Evolutionary conservation across 1,140 invertebrate genomes (phyloP), one percentile per base, ranked within the genome.

Genomic region (Diachasmimorpha longicaudata): DNA sequence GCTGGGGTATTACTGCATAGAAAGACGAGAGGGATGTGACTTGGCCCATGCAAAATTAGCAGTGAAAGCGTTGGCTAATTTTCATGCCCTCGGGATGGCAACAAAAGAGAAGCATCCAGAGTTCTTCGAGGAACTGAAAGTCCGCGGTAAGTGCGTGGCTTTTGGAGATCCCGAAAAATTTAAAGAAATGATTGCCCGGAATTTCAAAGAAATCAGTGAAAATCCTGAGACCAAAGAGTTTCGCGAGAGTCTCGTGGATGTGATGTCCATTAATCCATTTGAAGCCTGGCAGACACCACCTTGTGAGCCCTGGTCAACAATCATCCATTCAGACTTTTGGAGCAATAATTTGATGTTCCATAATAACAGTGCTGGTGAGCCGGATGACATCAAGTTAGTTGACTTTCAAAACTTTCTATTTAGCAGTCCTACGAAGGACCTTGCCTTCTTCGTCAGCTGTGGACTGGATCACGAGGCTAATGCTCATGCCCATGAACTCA

Each of bases 261-360:
- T 80, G 0, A 75, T 83, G 1, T 42, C 84, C 55, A 31, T 67
- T 77, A 73, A 11, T 72, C 68, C 25, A 81, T 39, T 80, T 16
- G 37, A 76, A 75, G 11, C 70, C 72, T 82, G 85, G 80, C 21
- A 76, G 1, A 69, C 77, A 0, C 37, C 71, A 0, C 84, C 85
- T 0, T 79, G 81, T 0, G 87, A 90, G 68, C 84, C 86, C 0
- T 93, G 89, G 83, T 88, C 87, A 0, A 90, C 89, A 0, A 88
- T 91, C 21, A 82, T 88, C 2, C 93, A 93, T 69, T 85, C 88
- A 0, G 93, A 93, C 82, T 89, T 92, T 48, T 93, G 92, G 92
- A 84, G 89, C 5, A 93, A 92, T 79, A 93, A 93, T 77, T 86
- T 92, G 0, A 87, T 93, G 83, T 90, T 90, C 63, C 85, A 84